Evolutionary conservation across 2,888 invertebrate genomes (phyloP), one percentile per base, ranked within the genome.

Genomic region (Marasmarcha lunaedactyla): DNA sequence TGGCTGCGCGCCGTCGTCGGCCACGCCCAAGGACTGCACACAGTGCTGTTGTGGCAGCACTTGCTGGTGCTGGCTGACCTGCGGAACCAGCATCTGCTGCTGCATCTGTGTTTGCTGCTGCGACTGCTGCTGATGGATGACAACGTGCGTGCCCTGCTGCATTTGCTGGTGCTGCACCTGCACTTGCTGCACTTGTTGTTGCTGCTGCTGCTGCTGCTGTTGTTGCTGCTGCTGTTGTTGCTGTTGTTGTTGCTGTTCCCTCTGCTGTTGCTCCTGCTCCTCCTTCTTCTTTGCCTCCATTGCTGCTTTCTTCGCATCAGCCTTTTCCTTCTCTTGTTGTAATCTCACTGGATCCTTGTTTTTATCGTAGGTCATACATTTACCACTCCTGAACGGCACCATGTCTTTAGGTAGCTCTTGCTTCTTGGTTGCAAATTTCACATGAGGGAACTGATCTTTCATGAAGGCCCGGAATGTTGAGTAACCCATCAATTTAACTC

Each of bases 361-460:
- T 46, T 84, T 84, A 46, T 85, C 84, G 44, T 84, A 84, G 1
- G 65, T 49, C 84, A 85, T 85, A 50, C 84, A 85, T 50, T 85
- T 84, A n/a, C 84, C 84, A 45, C 84, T 85, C 40, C 84, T 79
- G 66, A 84, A 84, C 2, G 84, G 84, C 40, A 83, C 71, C 65
- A 78, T 63, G 14, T 84, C 83, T 52, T 84, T 84, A 2, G 77
- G 70, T 39, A 81, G 48, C 40, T 84, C 78, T 45, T 81, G 74
- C 48, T 81, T 84, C 54, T 88, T 88, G 1, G 87, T 87, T 45
- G 89, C 89, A 57, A 91, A 91, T 58, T 89, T 90, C 2, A 91
- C 89, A 53, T 91, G 89, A 1, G 92, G 91, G 64, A 92, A 92
- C 59, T 92, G 92, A 52, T 91, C 90, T 59, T 91, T 91, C 89